These are phyloP conservation scores for Callaeas wilsoni DNA, from an alignment of 2,113 vertebrate species.

Conservation along the genomic window DNA sequence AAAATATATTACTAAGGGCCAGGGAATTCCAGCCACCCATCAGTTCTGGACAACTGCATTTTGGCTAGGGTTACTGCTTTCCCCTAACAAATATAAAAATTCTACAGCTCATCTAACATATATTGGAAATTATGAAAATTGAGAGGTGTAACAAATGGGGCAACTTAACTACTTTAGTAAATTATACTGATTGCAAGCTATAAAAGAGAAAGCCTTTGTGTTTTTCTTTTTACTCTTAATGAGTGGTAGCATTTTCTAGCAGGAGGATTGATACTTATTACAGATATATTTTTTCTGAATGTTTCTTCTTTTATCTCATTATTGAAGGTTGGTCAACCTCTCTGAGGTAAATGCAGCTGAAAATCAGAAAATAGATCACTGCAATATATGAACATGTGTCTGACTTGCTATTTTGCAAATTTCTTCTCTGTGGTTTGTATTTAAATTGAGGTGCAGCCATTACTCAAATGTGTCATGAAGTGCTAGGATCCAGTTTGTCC, in stretches of 20 bases:
- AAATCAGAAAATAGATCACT: background rate
- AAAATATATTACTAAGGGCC: background rate
- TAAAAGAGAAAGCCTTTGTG: background rate
- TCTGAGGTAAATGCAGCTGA: background rate
- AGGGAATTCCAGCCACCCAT: background rate
- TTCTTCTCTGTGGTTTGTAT: background rate
- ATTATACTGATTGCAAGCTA: background rate
- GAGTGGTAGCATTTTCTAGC: background rate
- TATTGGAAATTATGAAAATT: background rate
- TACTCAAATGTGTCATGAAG: background rate
- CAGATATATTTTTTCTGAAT: background rate
- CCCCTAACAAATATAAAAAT: background rate
- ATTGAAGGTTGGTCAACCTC: background rate
- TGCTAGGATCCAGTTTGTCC: background rate
- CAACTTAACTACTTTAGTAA: background rate
- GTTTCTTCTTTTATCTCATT: background rate
- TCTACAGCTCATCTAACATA: background rate
- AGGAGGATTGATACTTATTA: background rate
- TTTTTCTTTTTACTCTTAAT: background rate
- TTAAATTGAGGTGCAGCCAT: background rate
- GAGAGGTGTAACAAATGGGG: background rate
- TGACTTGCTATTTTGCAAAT: background rate
- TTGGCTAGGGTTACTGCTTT: background rate
- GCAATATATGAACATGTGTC: background rate
- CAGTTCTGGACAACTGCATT: background rate